phyloP scores from a whole-genome alignment of 1,140 invertebrate genomes.

The Drepana arcuata region DNA sequence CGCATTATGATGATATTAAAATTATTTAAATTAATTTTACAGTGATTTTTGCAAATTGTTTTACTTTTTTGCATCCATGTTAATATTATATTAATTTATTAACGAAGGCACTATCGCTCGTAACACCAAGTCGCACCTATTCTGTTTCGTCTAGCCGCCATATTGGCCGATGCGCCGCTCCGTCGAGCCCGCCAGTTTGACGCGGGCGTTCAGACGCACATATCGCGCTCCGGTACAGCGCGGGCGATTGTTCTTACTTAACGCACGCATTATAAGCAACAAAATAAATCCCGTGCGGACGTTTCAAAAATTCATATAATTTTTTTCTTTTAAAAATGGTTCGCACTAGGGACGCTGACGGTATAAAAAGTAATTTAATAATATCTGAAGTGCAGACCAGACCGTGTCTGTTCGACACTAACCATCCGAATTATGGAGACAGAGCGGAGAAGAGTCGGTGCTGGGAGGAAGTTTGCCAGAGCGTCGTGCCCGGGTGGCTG shows the following conservation, averaged over 20 bases:
- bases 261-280: slow-evolving; percentile 21
- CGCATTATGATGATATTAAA: too few species aligned
- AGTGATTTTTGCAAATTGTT: too few species aligned
- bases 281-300: slow-evolving; percentile 4
- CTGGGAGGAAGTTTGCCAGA: slow-evolving; percentile 58
- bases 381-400: slow-evolving; percentile 52
- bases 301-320: slow-evolving; percentile 19
- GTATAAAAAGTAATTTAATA: slow-evolving; percentile 49
- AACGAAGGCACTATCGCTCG: slow-evolving; percentile 50
- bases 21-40: too few species aligned
- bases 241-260: slow-evolving; percentile 8
- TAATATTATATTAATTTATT: slow-evolving; percentile 67
- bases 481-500: slow-evolving; percentile 48
- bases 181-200: slow-evolving; percentile 51
- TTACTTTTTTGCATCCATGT: too few species aligned
- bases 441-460: slow-evolving; percentile 48
- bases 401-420: slow-evolving; percentile 51
- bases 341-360: slow-evolving; percentile 45
- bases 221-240: slow-evolving; percentile 16
- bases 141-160: slow-evolving; percentile 39
- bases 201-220: slow-evolving; percentile 45
- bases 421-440: slow-evolving; percentile 53
- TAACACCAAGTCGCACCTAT: too few species aligned
- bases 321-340: slow-evolving; percentile 37
- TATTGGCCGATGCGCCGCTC: slow-evolving; percentile 31